A percentile compares a stretch with the other conserved stretches of the same genome.
Conservation (phyloP, 2,113 vertebrate species). For the Ranitomeya imitator region DNA sequence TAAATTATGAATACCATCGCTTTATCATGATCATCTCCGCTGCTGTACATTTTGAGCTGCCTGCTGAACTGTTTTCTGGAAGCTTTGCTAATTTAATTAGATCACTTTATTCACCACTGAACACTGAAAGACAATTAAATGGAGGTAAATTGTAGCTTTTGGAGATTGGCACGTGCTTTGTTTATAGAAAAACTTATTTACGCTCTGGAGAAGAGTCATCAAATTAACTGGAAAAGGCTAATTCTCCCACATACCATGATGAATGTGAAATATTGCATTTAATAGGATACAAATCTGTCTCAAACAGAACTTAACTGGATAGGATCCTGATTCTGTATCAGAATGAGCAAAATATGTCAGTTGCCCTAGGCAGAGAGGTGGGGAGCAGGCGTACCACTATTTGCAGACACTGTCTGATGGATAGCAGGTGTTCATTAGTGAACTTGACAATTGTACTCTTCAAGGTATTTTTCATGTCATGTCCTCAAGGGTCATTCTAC, state of each 20-base stretch:
- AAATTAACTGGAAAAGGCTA: neutral
- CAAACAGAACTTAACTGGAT: neutral
- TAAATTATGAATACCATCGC: neutral
- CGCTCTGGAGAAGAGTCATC: neutral
- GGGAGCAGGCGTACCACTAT: neutral
- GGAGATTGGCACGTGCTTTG: neutral
- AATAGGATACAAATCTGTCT: neutral
- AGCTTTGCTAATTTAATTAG: conserved; percentile 15
- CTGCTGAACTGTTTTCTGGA: conserved; percentile 23
- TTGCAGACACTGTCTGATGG: neutral
- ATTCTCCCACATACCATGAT: neutral
- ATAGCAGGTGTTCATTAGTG: too few relatives aligned
- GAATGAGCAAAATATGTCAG: neutral
- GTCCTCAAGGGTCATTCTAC: too few relatives aligned
- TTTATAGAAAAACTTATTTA: conserved; percentile 13
- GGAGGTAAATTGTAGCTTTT: neutral
- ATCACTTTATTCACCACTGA: conserved; percentile 21
- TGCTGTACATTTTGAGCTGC: neutral
- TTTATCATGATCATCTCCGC: conserved; percentile 9
- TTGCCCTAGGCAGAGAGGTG: neutral
- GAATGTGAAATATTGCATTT: neutral
- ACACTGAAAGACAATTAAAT: conserved; percentile 25
- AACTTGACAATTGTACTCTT: too few relatives aligned
- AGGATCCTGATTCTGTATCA: neutral
- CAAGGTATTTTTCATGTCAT: too few relatives aligned